Base-by-base conservation (phyloP, 2,888 invertebrate genomes). In the Cephalotes varians region DNA sequence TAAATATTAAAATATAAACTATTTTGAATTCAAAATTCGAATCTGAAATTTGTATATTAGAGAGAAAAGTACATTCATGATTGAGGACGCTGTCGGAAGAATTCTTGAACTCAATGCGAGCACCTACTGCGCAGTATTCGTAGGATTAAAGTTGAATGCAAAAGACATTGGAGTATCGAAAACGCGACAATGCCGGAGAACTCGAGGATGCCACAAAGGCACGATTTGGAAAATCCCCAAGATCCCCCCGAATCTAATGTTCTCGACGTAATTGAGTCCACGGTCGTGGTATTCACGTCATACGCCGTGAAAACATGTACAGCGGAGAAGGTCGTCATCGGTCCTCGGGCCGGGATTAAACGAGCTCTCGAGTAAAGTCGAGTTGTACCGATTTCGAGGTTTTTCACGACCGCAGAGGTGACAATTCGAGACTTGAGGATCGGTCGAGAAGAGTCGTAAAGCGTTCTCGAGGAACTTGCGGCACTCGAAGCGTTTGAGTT, bases 121-220 rank as follows among this genome's bases (percentile, higher is more conserved):
- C 58, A 34, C 10, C 40, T 58, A 21, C 21, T 28, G 49, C 71
- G 64, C 51, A 18, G 34, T 67, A 44, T 34, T 44, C 54, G 31
- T 67, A 58, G 62, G 56, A 82, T 82, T 82, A 67, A 69, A 69
- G 21, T 28, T 60, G 74, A 71, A 69, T 44, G n/a, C 51, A 54
- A 71, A 56, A 82, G 80, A 79, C 69, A 74, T 37, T 44, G 56
- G 47, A 51, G 25, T 28, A 51, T 18, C 18, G 40, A 44, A 51
- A 28, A 62, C 49, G 49, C 62, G 49, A 69, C 67, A 62, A 79
- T 79, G 67, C 51, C 25, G 28, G 28, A 71, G 69, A 49, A 79
- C 79, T 82, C 60, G 64, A 69, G 37, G 47, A 49, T n/a, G 54
- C 51, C 56, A 74, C 85, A 71, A 86, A 85, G n/a, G 73, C 86